Evolutionary conservation across 2,797 vertebrate species (phyloP).

Genomic region (Betta splendens): DNA sequence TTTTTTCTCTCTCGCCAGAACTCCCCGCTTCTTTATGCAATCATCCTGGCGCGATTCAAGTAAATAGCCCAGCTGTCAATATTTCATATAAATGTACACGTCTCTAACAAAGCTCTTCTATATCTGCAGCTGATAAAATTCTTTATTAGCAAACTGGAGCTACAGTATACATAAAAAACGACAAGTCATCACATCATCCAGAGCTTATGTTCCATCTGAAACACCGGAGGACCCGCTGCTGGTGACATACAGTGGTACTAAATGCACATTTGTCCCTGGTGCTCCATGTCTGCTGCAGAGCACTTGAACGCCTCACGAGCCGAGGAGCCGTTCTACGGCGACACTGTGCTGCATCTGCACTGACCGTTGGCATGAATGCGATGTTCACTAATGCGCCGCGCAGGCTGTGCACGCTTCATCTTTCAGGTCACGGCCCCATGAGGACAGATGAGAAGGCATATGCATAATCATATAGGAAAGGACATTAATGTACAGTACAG

Average conservation of each 20-base stretch:
- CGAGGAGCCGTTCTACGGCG: slow-evolving; percentile 61
- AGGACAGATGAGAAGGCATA: slow-evolving; percentile 27
- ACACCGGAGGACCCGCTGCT: slow-evolving; percentile 20
- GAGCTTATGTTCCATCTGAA: slow-evolving; percentile 42
- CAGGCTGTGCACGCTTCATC: slow-evolving; percentile 33
- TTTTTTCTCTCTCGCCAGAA: slow-evolving; percentile 30
- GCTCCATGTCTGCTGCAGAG: slow-evolving; percentile 26
- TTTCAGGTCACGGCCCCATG: slow-evolving; percentile 21
- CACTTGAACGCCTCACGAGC: slow-evolving; percentile 42
- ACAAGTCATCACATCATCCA: slow-evolving; percentile 28
- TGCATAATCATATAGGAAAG: too few relatives aligned
- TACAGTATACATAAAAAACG: slow-evolving; percentile 8
- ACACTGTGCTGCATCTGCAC: slow-evolving; percentile 62
- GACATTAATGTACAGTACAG: too few relatives aligned
- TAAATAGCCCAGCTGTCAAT: slow-evolving; percentile 70
- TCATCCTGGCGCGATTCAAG: slow-evolving; percentile 68
- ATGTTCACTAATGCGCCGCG: slow-evolving; percentile 52
- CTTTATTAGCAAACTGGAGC: slow-evolving; percentile 51
- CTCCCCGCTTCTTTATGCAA: slow-evolving; percentile 45
- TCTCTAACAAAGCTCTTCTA: slow-evolving; percentile 42
- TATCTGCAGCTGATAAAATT: slow-evolving; percentile 35
- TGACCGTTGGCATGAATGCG: slow-evolving; percentile 31
- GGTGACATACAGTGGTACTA: slow-evolving; percentile 20
- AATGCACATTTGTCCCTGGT: slow-evolving; percentile 42
- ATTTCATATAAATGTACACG: slow-evolving; percentile 73